These are phyloP conservation scores for Lasioglossum figueresi DNA, from an alignment of 2,888 invertebrate genomes.

Conservation along the genomic window DNA sequence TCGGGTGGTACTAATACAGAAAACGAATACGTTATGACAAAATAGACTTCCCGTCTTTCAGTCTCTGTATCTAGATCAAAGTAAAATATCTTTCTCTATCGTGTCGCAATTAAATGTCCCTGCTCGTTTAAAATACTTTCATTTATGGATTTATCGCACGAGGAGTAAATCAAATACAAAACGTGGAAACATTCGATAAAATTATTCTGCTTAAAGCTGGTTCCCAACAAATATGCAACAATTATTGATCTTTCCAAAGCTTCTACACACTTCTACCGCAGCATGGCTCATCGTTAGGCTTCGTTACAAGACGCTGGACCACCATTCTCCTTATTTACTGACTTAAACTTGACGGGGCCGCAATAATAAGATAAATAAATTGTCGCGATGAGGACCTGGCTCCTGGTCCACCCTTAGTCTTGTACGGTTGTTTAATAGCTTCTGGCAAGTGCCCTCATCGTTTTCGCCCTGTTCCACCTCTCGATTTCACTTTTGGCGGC, in stretches of 20 bases:
- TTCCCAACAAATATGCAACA: too few relatives aligned
- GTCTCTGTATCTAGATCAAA: too few relatives aligned
- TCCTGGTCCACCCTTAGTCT: conserved; percentile 50
- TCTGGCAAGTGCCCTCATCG: conserved; percentile 50
- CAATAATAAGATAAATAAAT: background rate
- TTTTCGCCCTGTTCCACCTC: conserved; percentile 70
- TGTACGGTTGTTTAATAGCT: conserved; percentile 59
- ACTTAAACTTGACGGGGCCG: background rate
- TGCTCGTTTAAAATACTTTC: background rate
- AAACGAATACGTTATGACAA: background rate
- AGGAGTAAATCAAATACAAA: background rate
- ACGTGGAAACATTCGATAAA: too few relatives aligned
- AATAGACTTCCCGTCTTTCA: background rate
- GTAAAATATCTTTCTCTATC: background rate
- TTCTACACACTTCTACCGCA: background rate
- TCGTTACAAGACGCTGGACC: background rate
- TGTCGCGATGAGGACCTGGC: background rate
- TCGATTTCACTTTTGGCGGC: conserved; percentile 79
- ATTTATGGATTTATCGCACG: background rate
- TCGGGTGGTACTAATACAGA: background rate
- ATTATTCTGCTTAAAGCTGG: too few relatives aligned
- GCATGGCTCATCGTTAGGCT: background rate
- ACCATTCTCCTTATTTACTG: too few relatives aligned
- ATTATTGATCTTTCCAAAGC: too few relatives aligned
- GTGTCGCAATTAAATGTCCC: background rate